phyloP scores from a whole-genome alignment of 2,113 vertebrate genomes.

The Spea bombifrons region DNA sequence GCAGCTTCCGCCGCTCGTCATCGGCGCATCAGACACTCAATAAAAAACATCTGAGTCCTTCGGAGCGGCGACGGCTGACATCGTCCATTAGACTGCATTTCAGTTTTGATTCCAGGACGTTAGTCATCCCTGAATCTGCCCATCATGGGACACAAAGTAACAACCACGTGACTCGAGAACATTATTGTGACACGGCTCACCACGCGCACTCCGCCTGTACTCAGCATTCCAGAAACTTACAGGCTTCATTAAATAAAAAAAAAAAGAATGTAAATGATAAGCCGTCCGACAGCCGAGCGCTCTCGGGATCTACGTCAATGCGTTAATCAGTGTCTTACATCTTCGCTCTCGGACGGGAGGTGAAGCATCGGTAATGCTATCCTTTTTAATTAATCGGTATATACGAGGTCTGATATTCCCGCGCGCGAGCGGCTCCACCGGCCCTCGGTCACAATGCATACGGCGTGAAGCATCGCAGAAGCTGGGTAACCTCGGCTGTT shows the following conservation, averaged over 20 bases:
- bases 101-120: background rate
- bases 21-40: background rate
- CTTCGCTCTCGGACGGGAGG: no score
- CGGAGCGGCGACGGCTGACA: no score
- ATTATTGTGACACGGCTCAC: background rate
- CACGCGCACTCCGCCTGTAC: background rate
- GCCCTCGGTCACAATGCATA: no score
- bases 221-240: background rate
- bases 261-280: conserved; percentile 6
- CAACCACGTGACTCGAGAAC: background rate
- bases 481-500: no score
- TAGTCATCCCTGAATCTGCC: background rate
- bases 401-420: no score
- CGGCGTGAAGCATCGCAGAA: no score
- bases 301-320: background rate
- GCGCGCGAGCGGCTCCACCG: no score
- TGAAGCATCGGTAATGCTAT: no score
- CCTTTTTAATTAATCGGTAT: no score
- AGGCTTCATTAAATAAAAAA: background rate
- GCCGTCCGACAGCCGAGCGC: background rate
- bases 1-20: background rate
- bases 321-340: no score
- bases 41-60: no score
- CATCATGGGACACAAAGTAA: background rate
- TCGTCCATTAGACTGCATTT: background rate